Conservation (phyloP, 1,140 invertebrate genomes). For the Dreissena rostriformis region DNA sequence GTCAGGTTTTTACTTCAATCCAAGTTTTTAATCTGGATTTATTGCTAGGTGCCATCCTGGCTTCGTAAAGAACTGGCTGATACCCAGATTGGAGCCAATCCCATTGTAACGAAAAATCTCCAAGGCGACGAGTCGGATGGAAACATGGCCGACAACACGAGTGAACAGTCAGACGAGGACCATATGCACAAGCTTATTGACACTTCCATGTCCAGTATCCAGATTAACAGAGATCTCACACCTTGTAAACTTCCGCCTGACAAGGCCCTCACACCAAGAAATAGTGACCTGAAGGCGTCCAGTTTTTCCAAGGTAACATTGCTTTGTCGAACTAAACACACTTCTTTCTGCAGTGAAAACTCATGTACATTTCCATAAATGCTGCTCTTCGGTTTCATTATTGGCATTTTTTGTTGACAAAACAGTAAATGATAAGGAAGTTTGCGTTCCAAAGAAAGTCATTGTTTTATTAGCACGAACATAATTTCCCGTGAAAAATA, state of each 20-base stretch:
- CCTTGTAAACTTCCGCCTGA: conserved; percentile 40
- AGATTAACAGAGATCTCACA: conserved; percentile 71
- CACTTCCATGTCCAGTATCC: conserved; percentile 77
- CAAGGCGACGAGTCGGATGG: conserved; percentile 69
- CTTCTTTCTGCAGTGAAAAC: too few relatives aligned
- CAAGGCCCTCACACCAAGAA: conserved; percentile 40
- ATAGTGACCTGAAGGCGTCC: conserved; percentile 27
- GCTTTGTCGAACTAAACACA: too few relatives aligned
- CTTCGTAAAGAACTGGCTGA: conserved; percentile 80
- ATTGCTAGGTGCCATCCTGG: conserved; percentile 72
- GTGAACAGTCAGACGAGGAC: conserved; percentile 73
- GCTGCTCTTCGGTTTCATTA: too few relatives aligned
- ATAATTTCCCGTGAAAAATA: too few relatives aligned
- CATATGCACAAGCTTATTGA: conserved; percentile 60
- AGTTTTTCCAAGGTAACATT: background rate
- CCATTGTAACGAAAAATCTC: background rate
- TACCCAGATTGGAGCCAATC: conserved; percentile 54
- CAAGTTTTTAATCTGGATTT: conserved; percentile 21
- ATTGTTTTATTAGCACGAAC: too few relatives aligned
- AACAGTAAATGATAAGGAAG: too few relatives aligned
- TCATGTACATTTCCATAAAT: too few relatives aligned
- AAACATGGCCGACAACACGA: conserved; percentile 77
- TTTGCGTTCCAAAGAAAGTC: too few relatives aligned
- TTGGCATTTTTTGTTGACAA: too few relatives aligned
- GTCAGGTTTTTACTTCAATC: background rate